phyloP scores from a whole-genome alignment of 2,113 vertebrate genomes.

The Nipponia nippon region DNA sequence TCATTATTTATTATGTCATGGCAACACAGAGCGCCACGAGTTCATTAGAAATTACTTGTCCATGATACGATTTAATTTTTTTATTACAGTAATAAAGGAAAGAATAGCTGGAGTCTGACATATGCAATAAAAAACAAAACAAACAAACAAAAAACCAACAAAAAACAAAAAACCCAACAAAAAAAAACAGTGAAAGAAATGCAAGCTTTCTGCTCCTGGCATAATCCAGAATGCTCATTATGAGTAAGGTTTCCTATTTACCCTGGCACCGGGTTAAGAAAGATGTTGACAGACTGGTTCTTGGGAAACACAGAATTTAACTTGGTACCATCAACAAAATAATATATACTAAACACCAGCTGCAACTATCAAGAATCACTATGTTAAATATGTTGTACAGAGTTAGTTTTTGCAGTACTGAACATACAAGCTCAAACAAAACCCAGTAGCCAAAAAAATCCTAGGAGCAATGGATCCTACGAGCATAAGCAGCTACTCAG shows the following conservation, averaged over 20 bases:
- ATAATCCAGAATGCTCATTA: not conserved
- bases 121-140: not conserved
- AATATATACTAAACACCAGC: conserved; percentile 45
- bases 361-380: conserved; percentile 18
- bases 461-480: not conserved
- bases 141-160: not conserved
- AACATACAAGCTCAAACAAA: not conserved
- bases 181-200: not conserved
- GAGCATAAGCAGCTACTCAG: not conserved
- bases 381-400: not conserved
- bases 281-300: conserved; percentile 13
- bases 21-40: not conserved
- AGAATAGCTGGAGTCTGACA: not conserved
- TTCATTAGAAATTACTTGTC: not conserved
- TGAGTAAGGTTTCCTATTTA: conserved; percentile 15
- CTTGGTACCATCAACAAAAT: conserved; percentile 12
- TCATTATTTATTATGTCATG: not conserved
- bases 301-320: conserved; percentile 14
- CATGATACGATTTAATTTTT: not conserved
- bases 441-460: not conserved
- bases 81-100: not conserved
- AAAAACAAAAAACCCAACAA: not conserved
- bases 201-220: not conserved
- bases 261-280: conserved; percentile 10
- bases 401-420: not conserved